These are phyloP conservation scores for Spermophilus dauricus DNA, from an alignment of 2,113 vertebrate genomes.

Conservation along the genomic window DNA sequence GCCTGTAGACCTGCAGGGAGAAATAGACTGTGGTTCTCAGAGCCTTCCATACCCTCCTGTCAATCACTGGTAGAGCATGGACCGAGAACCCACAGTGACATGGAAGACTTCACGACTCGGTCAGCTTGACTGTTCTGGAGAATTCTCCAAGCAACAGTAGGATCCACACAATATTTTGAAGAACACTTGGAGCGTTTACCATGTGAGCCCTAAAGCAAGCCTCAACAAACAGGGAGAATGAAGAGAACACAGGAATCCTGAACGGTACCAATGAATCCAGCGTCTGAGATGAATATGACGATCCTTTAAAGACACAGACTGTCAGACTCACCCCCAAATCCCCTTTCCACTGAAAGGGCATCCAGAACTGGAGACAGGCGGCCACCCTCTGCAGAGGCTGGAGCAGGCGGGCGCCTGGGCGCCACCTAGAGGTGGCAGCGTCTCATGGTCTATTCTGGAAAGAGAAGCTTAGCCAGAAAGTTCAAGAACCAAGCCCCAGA, in stretches of 20 bases:
- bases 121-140: accelerated
- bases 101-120: accelerated
- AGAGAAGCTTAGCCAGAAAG: not conserved
- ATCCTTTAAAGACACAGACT: not conserved
- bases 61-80: not conserved
- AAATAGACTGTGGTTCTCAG: not conserved
- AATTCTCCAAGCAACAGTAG: too few species aligned
- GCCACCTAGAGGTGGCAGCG: too few species aligned
- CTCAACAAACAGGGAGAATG: not conserved
- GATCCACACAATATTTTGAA: not conserved
- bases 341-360: not conserved
- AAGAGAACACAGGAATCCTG: not conserved
- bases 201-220: not conserved
- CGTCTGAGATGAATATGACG: not conserved
- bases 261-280: not conserved
- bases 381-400: not conserved
- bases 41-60: not conserved
- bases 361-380: accelerated
- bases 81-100: accelerated
- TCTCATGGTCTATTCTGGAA: accelerated
- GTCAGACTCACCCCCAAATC: not conserved
- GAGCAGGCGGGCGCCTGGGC: accelerated
- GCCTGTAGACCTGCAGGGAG: not conserved
- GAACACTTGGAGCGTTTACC: too few species aligned
- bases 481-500: not conserved